These are phyloP conservation scores for Hedychridium roseum DNA, from an alignment of 2,888 invertebrate species.

Conservation along the genomic window DNA sequence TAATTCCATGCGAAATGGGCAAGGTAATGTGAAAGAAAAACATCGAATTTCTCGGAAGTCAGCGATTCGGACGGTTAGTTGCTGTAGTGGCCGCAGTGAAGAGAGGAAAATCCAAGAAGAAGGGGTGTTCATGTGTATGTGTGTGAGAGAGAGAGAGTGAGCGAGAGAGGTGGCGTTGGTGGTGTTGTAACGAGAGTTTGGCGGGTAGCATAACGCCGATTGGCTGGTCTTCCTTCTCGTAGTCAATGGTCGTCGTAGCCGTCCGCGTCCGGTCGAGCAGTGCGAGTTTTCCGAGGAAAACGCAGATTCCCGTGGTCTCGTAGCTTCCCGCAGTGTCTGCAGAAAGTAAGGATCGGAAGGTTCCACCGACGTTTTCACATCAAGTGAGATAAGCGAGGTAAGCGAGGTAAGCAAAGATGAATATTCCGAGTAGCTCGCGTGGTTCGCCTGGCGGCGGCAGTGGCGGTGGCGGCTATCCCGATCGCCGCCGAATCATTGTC, in stretches of 20 bases:
- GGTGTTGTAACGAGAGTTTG: constrained; percentile 40
- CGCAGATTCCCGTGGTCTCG: constrained; percentile 49
- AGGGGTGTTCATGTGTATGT: too few relatives aligned
- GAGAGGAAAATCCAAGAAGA: too few relatives aligned
- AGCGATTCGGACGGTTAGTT: too few relatives aligned
- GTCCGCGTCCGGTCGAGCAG: constrained; percentile 48
- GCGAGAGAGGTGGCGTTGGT: constrained; percentile 32
- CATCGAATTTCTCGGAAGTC: too few relatives aligned
- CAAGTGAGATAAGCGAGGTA: constrained; percentile 29
- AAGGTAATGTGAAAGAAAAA: too few relatives aligned
- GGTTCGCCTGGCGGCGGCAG: constrained; percentile 3
- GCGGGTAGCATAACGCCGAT: constrained; percentile 42
- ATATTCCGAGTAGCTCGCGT: constrained; percentile 11
- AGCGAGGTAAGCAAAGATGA: constrained; percentile 16
- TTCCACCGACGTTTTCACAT: constrained; percentile 26
- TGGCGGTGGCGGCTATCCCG: constrained; percentile 10
- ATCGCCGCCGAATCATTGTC: constrained; percentile 11
- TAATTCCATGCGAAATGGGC: too few relatives aligned
- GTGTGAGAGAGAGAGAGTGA: too few relatives aligned
- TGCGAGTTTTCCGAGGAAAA: constrained; percentile 55
- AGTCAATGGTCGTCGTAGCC: constrained; percentile 50
- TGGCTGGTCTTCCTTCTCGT: constrained; percentile 46
- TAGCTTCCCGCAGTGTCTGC: constrained; percentile 48
- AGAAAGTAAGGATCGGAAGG: constrained; percentile 24
- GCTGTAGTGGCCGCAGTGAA: too few relatives aligned